Evolutionary conservation across 2,797 vertebrate genomes (phyloP).

Genomic region (Hydrophis major): DNA sequence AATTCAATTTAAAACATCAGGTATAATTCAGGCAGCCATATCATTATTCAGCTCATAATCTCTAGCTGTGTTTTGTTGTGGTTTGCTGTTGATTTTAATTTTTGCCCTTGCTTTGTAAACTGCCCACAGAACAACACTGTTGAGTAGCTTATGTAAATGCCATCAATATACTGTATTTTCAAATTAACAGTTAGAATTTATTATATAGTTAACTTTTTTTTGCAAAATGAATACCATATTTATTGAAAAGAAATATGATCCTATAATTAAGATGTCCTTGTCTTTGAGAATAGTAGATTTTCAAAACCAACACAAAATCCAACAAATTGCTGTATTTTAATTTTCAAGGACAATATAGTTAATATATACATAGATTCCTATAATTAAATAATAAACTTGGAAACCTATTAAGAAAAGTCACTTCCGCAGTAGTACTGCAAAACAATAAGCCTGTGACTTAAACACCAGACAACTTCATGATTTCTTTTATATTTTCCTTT

Average conservation of each 20-base stretch:
- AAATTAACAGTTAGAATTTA: not conserved
- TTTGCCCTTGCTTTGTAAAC: not conserved
- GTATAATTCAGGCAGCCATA: not conserved
- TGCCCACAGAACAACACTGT: not conserved
- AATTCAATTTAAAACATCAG: not conserved
- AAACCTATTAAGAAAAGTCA: not conserved
- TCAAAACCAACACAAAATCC: not conserved
- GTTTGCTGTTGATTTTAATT: not conserved
- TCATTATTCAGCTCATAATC: not conserved
- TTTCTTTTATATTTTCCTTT: not conserved
- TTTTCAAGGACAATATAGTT: not conserved
- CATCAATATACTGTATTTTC: not conserved
- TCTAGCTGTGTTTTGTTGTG: not conserved
- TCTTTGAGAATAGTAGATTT: not conserved
- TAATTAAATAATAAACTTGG: not conserved
- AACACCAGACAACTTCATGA: not conserved
- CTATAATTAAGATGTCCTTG: not conserved
- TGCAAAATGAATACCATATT: not conserved
- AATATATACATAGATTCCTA: not conserved
- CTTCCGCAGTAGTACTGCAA: not conserved
- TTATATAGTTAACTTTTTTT: not conserved
- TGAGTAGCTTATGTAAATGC: not conserved
- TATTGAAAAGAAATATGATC: not conserved
- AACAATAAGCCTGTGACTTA: not conserved
- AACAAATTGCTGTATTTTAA: not conserved